Evolutionary conservation across 2,888 invertebrate genomes (phyloP), one percentile per base, ranked within the genome.

Genomic region (Diachrysia chrysitis): DNA sequence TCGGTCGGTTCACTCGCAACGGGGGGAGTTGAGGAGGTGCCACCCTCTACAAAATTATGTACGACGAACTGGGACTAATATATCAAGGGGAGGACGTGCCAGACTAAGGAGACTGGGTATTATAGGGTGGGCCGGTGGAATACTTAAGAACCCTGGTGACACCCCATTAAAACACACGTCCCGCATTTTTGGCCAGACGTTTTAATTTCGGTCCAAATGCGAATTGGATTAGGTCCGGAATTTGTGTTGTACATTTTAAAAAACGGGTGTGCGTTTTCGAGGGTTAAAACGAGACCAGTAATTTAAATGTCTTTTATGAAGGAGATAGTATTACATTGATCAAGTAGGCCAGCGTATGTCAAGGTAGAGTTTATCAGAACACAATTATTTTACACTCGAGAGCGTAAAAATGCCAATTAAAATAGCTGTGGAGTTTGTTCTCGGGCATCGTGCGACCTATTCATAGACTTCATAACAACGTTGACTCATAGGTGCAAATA

Each of bases 31-130:
- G 82, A 90, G 90, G 90, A 80, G 90, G 87, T 79, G 78, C 90
- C 90, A 89, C 92, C 92, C 93, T 88, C 93, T 88, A 90, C 95
- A 95, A 95, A 95, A 95, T 95, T 95, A 95, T 95, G 95, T 95
- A 95, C 95, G 95, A 95, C 95, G 95, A 93, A 93, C 95, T 94
- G 95, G 95, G 95, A 95, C 92, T 92, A 93, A 95, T 95, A 95
- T 95, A 95, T 95, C 94, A 95, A 88, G 92, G 94, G 95, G 95
- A 93, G 95, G 94, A 94, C 95, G 95, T 94, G 94, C 93, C 93
- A 93, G 93, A 93, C 94, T 94, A 94, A 94, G 95, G 94, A 94
- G 95, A 92, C 93, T 90, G 93, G 93, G 95, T 93, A 95, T 95
- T 95, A 94, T 91, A 82, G 94, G 94, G 93, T 89, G 93, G 93